Base-by-base conservation (phyloP, 2,797 vertebrate genomes). In the Pangasius djambal region DNA sequence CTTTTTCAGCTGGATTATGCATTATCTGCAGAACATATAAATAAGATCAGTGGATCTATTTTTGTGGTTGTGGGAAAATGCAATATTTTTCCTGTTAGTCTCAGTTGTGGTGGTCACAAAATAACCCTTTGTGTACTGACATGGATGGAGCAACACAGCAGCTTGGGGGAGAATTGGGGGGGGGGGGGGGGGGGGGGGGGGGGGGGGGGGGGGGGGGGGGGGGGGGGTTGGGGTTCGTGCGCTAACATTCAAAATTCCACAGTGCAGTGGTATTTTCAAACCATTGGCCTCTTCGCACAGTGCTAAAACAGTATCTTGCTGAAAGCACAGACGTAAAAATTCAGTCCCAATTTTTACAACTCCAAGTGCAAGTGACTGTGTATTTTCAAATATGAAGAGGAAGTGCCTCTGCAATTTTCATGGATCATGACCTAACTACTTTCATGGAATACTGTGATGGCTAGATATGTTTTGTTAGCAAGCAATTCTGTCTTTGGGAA, bases 231-330 rank as follows among this genome's bases (percentile, higher is more conserved):
- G 9, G 4, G 0, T 0, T 48, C 1, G 10, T 12, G n/a, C 8
- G 22, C 20, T 84, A 63, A 52, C 83, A 84, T 84, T 84, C 52
- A 28, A 85, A 85, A 85, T 69, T 69, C 83, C 65, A 44, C n/a
- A 52, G 48, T 22, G 83, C 48, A 52, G 44, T 85, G 83, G 63
- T 69, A 85, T 85, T 85, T 31, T 37, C 16, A 83, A 65, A 48
- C 57, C 59, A 65, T 44, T 9, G n/a, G 34, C 55, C 61, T 63
- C 63, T 85, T 69, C 28, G 44, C 63, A 69, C 28, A 84, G 31
- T 69, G 63, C 6, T 65, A 83, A 83, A 48, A 83, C 59, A 84
- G 40, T 67, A 69, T 85, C 44, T 85, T 69, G 48, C n/a, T 52
- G 18, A 85, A 85, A 84, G n/a, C 18, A 4, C 28, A 50, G 9